Percentiles rank a stretch among this genome's conserved stretches.
phyloP scores from a whole-genome alignment of 2,797 vertebrate species.

The Enteromius afrohamiltoni region DNA sequence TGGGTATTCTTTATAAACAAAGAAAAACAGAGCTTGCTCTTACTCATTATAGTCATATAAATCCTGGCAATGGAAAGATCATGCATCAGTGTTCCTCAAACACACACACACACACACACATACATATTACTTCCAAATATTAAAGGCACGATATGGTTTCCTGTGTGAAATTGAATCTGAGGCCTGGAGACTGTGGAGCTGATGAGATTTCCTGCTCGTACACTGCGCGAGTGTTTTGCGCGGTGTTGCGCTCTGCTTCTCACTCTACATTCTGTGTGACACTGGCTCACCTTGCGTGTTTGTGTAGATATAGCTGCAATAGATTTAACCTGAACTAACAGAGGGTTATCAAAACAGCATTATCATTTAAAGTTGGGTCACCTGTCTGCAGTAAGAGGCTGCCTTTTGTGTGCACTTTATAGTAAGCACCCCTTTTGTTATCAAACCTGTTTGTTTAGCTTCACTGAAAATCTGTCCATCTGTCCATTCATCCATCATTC shows the following conservation, averaged over 20 bases:
- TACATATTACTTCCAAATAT: conserved; percentile 37
- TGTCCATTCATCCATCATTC: neutral
- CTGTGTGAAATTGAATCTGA: conserved; percentile 56
- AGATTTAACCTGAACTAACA: conserved; percentile 30
- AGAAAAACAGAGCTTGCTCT: conserved; percentile 5
- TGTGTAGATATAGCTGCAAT: conserved; percentile 28
- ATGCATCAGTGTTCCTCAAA: conserved; percentile 17
- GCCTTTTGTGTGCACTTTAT: conserved; percentile 11
- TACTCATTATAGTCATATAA: conserved; percentile 42
- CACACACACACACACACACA: conserved; percentile 10
- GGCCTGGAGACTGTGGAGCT: conserved; percentile 43
- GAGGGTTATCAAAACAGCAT: conserved; percentile 33
- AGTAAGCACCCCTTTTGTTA: neutral
- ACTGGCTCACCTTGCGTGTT: conserved; percentile 16
- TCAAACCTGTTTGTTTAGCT: neutral
- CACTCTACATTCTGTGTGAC: conserved; percentile 32
- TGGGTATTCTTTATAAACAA: conserved; percentile 34
- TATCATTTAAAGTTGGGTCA: neutral
- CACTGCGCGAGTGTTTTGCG: conserved; percentile 33
- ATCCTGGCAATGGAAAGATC: conserved; percentile 23
- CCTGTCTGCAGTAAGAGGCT: neutral
- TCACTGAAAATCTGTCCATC: neutral
- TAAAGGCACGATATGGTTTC: conserved; percentile 48
- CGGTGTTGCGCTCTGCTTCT: conserved; percentile 8
- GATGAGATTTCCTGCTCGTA: conserved; percentile 54